These are phyloP conservation scores for Mycalesis mineus DNA, from an alignment of 2,888 invertebrate genomes.

Conservation along the genomic window DNA sequence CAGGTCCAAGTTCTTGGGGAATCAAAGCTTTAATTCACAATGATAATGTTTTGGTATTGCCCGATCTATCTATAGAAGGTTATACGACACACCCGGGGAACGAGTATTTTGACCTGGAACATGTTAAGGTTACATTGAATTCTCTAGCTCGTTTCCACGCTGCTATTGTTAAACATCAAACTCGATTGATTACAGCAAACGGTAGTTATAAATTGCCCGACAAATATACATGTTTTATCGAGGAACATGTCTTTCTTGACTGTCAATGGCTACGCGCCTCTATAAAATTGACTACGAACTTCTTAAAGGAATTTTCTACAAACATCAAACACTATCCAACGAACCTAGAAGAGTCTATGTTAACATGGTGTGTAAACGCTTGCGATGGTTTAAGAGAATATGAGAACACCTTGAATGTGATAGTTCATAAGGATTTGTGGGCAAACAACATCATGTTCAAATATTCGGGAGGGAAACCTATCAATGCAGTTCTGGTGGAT, in stretches of 20 bases:
- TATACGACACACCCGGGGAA: constrained; percentile 39
- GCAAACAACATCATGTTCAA: constrained; percentile 61
- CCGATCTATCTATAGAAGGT: constrained; percentile 52
- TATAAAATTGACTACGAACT: constrained; percentile 48
- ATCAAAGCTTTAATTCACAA: constrained; percentile 47
- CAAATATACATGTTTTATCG: constrained; percentile 39
- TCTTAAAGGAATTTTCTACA: constrained; percentile 47
- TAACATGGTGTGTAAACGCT: constrained; percentile 40
- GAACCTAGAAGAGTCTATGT: constrained; percentile 41
- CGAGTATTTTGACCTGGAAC: constrained; percentile 46
- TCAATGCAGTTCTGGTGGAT: constrained; percentile 52
- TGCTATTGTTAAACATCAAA: constrained; percentile 50
- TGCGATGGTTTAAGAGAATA: constrained; percentile 45
- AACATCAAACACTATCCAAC: constrained; percentile 36
- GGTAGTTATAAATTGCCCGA: constrained; percentile 39
- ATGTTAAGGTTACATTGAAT: constrained; percentile 38
- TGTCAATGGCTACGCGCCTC: constrained; percentile 49
- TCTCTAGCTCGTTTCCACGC: constrained; percentile 64
- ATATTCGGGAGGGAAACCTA: constrained; percentile 43
- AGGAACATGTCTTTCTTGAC: constrained; percentile 47
- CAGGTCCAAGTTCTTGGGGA: constrained; percentile 51
- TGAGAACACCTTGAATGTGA: constrained; percentile 49
- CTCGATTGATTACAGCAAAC: constrained; percentile 32
- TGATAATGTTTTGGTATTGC: constrained; percentile 56
- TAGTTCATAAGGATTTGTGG: constrained; percentile 64